phyloP scores from a whole-genome alignment of 2,888 invertebrate species.

The Drosophila putrida region DNA sequence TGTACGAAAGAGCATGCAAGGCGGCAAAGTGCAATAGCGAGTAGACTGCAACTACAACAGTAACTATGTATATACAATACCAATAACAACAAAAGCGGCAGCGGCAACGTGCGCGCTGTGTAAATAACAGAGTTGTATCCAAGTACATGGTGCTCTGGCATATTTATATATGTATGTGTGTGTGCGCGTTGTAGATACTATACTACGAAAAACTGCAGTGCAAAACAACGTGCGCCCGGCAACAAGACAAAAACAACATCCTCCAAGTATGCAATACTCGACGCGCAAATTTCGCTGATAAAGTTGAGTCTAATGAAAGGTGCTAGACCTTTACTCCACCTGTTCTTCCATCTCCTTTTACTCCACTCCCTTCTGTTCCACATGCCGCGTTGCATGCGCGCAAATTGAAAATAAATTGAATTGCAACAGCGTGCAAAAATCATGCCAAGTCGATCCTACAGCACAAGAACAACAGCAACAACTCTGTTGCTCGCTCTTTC shows the following conservation, averaged over 20 bases:
- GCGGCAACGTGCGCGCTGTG: slow-evolving; percentile 69
- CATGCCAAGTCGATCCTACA: slow-evolving; percentile 28
- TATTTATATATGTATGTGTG: slow-evolving; percentile 30
- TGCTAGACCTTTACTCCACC: slow-evolving; percentile 37
- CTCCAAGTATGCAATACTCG: slow-evolving; percentile 39
- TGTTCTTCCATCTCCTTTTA: background rate
- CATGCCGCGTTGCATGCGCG: slow-evolving; percentile 59
- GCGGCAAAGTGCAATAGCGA: slow-evolving; percentile 61
- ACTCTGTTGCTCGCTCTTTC: slow-evolving; percentile 13
- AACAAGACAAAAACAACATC: slow-evolving; percentile 45
- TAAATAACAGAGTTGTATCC: slow-evolving; percentile 64
- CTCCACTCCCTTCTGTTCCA: background rate
- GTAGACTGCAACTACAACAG: slow-evolving; percentile 34
- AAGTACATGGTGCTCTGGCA: slow-evolving; percentile 20
- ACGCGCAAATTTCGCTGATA: slow-evolving; percentile 65
- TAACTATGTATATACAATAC: slow-evolving; percentile 30
- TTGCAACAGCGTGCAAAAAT: slow-evolving; percentile 74
- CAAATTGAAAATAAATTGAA: slow-evolving; percentile 79
- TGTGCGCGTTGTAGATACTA: slow-evolving; percentile 46
- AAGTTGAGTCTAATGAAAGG: slow-evolving; percentile 71
- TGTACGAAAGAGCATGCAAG: slow-evolving; percentile 70
- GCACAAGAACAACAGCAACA: slow-evolving; percentile 22
- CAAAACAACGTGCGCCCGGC: slow-evolving; percentile 66
- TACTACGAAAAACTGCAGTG: slow-evolving; percentile 56
- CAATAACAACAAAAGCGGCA: slow-evolving; percentile 44